phyloP scores from a whole-genome alignment of 2,888 invertebrate genomes.

The Conchocele bisecta region DNA sequence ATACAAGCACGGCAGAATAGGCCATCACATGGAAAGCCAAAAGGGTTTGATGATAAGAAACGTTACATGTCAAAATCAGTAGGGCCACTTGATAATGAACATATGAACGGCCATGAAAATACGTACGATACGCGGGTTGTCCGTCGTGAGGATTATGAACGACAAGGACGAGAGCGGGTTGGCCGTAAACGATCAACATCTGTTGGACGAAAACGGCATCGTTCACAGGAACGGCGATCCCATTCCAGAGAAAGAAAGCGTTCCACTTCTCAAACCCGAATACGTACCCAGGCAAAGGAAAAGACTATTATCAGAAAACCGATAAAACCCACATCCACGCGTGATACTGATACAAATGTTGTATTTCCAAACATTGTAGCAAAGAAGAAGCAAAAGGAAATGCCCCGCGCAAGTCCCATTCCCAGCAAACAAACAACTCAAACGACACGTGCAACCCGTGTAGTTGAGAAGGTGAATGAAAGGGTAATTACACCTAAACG shows the following conservation, averaged over 20 bases:
- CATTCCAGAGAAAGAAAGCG: constrained; percentile 20
- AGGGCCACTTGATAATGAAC: too few species aligned
- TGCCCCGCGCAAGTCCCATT: neutral
- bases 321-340: too few species aligned
- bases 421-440: neutral
- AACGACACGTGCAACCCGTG: neutral
- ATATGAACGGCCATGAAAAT: too few species aligned
- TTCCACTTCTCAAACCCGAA: constrained; percentile 21
- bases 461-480: constrained; percentile 33
- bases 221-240: constrained; percentile 29
- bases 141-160: too few species aligned
- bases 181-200: too few species aligned
- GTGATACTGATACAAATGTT: too few species aligned
- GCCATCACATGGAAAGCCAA: too few species aligned
- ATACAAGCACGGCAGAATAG: too few species aligned
- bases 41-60: too few species aligned
- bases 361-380: constrained; percentile 53
- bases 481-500: constrained; percentile 23
- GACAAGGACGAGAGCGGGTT: too few species aligned
- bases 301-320: neutral
- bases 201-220: constrained; percentile 14
- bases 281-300: neutral
- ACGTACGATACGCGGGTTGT: too few species aligned
- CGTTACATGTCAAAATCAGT: too few species aligned
- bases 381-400: constrained; percentile 28